Conservation (phyloP, 2,888 invertebrate species). For the Luperina testacea region DNA sequence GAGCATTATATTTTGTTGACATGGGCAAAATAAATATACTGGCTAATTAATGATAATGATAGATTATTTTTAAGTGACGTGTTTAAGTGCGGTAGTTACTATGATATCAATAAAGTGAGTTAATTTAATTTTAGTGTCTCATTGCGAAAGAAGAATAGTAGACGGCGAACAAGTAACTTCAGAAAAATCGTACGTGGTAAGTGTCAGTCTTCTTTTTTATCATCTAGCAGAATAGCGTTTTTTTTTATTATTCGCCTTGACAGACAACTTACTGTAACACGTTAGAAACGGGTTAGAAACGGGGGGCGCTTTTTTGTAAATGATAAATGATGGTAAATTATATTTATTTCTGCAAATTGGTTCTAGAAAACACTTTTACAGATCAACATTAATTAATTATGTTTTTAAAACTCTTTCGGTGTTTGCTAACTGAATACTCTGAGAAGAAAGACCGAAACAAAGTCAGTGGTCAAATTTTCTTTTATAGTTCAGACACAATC, state of each 20-base stretch:
- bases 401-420: not conserved
- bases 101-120: not conserved
- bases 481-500: not conserved
- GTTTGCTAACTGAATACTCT: not conserved
- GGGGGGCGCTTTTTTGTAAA: not conserved
- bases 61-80: not conserved
- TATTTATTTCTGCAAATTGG: not conserved
- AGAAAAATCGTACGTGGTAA: slow-evolving; percentile 39
- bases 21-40: too few relatives aligned
- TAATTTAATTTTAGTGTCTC: slow-evolving; percentile 17
- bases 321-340: not conserved
- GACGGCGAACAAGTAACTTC: not conserved
- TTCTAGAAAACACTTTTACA: not conserved
- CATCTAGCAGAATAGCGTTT: not conserved
- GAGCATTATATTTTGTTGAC: not conserved
- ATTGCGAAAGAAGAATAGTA: slow-evolving; percentile 36
- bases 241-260: not conserved
- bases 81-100: not conserved
- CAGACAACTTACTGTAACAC: not conserved
- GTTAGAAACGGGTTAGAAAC: not conserved
- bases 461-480: too few relatives aligned
- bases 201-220: not conserved
- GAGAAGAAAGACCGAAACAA: not conserved
- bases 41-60: too few relatives aligned
- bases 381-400: not conserved